A percentile compares a stretch with the other conserved stretches of the same genome.
Evolutionary conservation across 2,888 invertebrate species (phyloP).

Genomic region (Monopis laevigella): DNA sequence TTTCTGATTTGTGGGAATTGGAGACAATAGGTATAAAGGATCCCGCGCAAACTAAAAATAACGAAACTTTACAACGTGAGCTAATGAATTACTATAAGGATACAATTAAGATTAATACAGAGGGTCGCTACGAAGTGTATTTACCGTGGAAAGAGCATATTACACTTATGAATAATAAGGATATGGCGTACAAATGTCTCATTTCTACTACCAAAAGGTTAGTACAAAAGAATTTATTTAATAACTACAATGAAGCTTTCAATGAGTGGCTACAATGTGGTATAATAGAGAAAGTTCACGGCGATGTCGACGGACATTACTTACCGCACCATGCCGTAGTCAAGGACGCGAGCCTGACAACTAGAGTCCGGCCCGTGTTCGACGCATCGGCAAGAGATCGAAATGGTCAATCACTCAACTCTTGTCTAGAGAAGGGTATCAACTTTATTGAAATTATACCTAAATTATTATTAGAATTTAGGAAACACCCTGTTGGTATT

Average conservation of each 20-base stretch:
- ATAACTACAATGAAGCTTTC: conserved; percentile 12
- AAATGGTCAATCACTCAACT: conserved; percentile 24
- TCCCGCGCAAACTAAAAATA: background rate
- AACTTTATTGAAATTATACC: conserved; percentile 23
- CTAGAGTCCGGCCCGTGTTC: conserved; percentile 26
- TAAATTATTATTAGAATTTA: conserved; percentile 19
- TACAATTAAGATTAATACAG: background rate
- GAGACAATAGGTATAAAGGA: conserved; percentile 2
- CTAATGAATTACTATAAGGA: background rate
- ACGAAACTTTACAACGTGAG: background rate
- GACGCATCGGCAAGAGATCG: conserved; percentile 22
- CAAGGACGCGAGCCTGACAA: conserved; percentile 21
- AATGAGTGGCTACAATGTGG: conserved; percentile 10
- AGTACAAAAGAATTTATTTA: background rate
- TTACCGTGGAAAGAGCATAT: conserved; percentile 1
- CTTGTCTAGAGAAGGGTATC: conserved; percentile 25
- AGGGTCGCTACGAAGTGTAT: conserved; percentile 1
- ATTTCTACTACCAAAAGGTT: conserved; percentile 11
- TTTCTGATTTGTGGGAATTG: conserved; percentile 2
- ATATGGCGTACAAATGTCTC: conserved; percentile 19
- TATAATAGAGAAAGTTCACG: conserved; percentile 8
- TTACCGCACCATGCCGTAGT: conserved; percentile 24
- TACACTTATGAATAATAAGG: background rate
- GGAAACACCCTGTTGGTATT: conserved; percentile 19
- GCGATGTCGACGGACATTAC: conserved; percentile 15